Percentiles rank a stretch among this genome's conserved stretches.
Conservation (phyloP, 1,140 invertebrate species). For the Leptinotarsa lineolata region DNA sequence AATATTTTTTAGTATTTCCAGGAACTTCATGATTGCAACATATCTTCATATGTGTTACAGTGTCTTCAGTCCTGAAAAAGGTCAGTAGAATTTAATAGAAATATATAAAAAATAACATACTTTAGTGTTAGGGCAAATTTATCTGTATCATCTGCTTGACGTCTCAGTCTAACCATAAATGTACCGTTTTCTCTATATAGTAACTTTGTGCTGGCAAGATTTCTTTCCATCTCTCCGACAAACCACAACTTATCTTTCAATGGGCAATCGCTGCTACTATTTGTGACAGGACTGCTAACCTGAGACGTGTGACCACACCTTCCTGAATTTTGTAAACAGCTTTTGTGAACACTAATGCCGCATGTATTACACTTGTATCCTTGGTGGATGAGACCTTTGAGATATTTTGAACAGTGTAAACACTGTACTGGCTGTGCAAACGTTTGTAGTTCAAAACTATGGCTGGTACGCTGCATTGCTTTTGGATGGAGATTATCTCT, state of each 20-base stretch:
- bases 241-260: slow-evolving; percentile 61
- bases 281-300: slow-evolving; percentile 5
- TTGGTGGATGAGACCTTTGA: slow-evolving; percentile 84
- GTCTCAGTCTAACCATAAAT: slow-evolving; percentile 83
- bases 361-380: slow-evolving; percentile 80
- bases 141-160: slow-evolving; percentile 60
- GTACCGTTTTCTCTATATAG: slow-evolving; percentile 83
- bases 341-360: slow-evolving; percentile 74
- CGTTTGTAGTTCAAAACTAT: slow-evolving; percentile 85
- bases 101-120: slow-evolving; percentile 61
- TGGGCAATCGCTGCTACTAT: slow-evolving; percentile 32
- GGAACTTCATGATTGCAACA: slow-evolving; percentile 61
- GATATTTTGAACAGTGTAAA: slow-evolving; percentile 81
- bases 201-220: slow-evolving; percentile 76
- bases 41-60: slow-evolving; percentile 92
- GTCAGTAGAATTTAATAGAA: not conserved
- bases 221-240: slow-evolving; percentile 87
- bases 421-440: slow-evolving; percentile 83
- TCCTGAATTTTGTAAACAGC: slow-evolving; percentile 64
- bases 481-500: slow-evolving; percentile 88
- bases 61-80: slow-evolving; percentile 72
- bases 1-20: slow-evolving; percentile 65
- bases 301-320: slow-evolving; percentile 27
- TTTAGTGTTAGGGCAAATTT: slow-evolving; percentile 88
- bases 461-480: slow-evolving; percentile 76